phyloP scores from a whole-genome alignment of 2,888 invertebrate genomes.

The Alsophila aescularia region DNA sequence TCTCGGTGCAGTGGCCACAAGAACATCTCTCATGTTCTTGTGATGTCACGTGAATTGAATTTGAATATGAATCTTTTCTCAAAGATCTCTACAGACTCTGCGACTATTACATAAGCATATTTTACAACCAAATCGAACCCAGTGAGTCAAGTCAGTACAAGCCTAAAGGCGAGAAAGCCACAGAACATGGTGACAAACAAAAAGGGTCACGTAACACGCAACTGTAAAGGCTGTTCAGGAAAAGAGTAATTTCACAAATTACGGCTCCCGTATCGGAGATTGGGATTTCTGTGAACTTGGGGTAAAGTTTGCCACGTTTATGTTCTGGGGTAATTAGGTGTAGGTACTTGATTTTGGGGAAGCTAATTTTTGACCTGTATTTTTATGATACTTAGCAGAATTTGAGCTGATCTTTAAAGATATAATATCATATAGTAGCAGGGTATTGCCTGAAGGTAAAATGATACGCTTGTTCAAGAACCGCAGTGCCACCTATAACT shows the following conservation, averaged over 20 bases:
- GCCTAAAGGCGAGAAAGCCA: constrained; percentile 10
- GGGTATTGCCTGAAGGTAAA: too few relatives aligned
- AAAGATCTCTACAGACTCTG: too few relatives aligned
- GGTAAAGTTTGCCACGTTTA: constrained; percentile 17
- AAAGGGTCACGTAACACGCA: constrained; percentile 29
- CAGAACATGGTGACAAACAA: constrained; percentile 22
- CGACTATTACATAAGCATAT: too few relatives aligned
- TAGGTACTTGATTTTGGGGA: constrained; percentile 1
- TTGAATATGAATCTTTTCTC: too few relatives aligned
- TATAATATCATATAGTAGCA: too few relatives aligned
- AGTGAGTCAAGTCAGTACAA: constrained; percentile 3
- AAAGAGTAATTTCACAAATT: constrained; percentile 32
- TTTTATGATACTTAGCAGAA: neutral
- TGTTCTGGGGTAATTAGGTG: constrained; percentile 20
- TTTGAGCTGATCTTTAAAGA: too few relatives aligned
- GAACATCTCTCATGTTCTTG: too few relatives aligned
- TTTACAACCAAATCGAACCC: neutral
- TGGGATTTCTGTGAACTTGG: constrained; percentile 21
- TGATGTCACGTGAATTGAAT: too few relatives aligned
- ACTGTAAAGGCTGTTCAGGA: constrained; percentile 14
- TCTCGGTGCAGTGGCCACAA: too few relatives aligned
- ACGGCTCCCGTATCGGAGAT: constrained; percentile 21
- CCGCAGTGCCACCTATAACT: too few relatives aligned
- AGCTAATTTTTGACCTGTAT: neutral
- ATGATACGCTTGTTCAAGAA: too few relatives aligned